phyloP scores from a whole-genome alignment of 2,113 vertebrate species.

The Hemiprocne comata region DNA sequence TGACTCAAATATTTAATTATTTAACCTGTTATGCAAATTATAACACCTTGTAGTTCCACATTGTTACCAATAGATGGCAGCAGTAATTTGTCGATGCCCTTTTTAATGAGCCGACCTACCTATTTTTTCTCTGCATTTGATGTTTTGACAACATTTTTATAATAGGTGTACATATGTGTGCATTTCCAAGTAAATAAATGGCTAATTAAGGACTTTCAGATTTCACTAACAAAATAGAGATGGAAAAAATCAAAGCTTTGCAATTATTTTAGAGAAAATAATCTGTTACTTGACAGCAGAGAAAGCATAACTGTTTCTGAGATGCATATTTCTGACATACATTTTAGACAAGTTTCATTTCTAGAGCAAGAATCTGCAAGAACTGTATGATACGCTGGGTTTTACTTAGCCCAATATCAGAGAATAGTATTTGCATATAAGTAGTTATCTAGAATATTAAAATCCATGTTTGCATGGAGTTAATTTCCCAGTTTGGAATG shows the following conservation, averaged over 20 bases:
- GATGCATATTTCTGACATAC: background rate
- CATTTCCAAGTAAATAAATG: background rate
- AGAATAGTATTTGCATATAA: background rate
- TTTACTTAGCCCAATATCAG: background rate
- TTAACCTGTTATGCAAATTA: background rate
- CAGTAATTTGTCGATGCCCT: slow-evolving; percentile 2
- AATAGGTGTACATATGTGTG: background rate
- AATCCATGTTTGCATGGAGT: background rate
- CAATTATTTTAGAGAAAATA: background rate
- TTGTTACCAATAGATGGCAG: slow-evolving; percentile 38
- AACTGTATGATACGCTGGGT: background rate
- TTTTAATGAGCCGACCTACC: accelerated
- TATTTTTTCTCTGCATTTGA: background rate
- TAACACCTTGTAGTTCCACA: background rate
- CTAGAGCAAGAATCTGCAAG: background rate
- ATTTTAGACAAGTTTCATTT: background rate
- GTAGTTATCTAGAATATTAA: background rate
- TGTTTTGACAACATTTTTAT: background rate
- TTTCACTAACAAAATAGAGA: background rate
- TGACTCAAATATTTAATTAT: background rate
- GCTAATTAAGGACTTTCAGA: background rate
- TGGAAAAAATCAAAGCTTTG: background rate
- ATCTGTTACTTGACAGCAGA: background rate
- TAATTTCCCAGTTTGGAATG: background rate
- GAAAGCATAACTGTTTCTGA: background rate